phyloP scores from a whole-genome alignment of 2,888 invertebrate genomes.

The Philereme vetulata region DNA sequence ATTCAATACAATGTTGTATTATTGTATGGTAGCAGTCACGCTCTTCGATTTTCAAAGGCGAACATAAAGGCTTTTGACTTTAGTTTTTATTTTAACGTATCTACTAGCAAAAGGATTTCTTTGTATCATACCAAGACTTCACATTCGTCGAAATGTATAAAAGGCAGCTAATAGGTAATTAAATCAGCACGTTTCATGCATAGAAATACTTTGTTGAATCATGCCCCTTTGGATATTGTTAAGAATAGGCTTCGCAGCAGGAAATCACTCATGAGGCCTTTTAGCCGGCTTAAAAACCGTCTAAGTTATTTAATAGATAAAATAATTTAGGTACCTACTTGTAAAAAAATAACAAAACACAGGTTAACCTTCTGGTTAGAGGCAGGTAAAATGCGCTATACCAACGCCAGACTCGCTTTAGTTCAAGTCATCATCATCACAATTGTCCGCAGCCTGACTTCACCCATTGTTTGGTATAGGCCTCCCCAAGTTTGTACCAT shows the following conservation, averaged over 20 bases:
- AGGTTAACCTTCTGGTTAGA: too few relatives aligned
- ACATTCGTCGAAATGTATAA: background rate
- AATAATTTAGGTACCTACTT: too few relatives aligned
- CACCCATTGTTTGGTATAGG: too few relatives aligned
- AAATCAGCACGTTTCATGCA: constrained; percentile 3
- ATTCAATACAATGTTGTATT: constrained; percentile 3
- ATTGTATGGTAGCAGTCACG: constrained; percentile 1
- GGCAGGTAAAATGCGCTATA: too few relatives aligned
- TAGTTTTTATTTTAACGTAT: background rate
- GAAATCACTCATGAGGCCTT: too few relatives aligned
- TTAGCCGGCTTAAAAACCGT: too few relatives aligned
- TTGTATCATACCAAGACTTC: background rate
- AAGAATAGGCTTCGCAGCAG: background rate
- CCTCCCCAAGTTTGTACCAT: too few relatives aligned
- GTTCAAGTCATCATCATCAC: too few relatives aligned
- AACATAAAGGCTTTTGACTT: background rate
- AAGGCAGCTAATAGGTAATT: constrained; percentile 4
- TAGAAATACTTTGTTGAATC: background rate
- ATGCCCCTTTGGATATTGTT: background rate
- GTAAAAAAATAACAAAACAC: too few relatives aligned
- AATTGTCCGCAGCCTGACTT: too few relatives aligned
- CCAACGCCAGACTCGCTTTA: too few relatives aligned
- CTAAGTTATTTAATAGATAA: too few relatives aligned
- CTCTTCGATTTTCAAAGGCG: background rate
- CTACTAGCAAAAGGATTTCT: background rate